A percentile compares a stretch with the other conserved stretches of the same genome.
Conservation (phyloP, 2,797 vertebrate species). For the Pangasius mekongensis region DNA sequence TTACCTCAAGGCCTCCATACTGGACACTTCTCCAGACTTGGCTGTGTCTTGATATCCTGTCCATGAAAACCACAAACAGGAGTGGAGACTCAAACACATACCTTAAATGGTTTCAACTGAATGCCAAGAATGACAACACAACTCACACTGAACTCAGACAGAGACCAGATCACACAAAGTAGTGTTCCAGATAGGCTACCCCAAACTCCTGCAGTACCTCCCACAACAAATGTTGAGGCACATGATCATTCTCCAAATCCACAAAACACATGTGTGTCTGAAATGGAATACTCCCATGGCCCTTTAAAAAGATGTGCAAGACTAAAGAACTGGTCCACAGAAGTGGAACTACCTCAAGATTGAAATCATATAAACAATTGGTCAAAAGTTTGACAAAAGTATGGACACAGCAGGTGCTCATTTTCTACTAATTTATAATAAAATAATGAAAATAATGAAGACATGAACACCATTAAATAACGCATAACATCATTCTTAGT, state of each 20-base stretch:
- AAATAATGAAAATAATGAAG: no score
- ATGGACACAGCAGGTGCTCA: background rate
- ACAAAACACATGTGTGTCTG: background rate
- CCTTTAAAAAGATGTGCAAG: background rate
- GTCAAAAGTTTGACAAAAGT: background rate
- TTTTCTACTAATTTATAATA: background rate
- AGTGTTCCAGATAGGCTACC: background rate
- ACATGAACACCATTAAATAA: background rate
- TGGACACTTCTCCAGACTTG: background rate
- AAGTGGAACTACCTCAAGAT: background rate
- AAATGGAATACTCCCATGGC: background rate
- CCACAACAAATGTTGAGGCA: background rate
- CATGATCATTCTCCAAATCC: background rate
- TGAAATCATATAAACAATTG: background rate
- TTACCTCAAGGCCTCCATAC: background rate
- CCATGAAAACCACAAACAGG: slow-evolving; percentile 2
- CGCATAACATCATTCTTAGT: background rate
- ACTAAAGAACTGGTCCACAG: background rate
- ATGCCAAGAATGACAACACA: background rate
- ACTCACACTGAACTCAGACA: background rate
- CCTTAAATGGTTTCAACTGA: background rate
- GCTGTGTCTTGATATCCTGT: background rate
- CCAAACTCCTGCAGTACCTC: background rate
- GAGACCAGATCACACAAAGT: background rate
- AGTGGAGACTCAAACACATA: background rate